Base-by-base conservation (phyloP, 1,140 invertebrate genomes). In the Sitobion miscanthi region DNA sequence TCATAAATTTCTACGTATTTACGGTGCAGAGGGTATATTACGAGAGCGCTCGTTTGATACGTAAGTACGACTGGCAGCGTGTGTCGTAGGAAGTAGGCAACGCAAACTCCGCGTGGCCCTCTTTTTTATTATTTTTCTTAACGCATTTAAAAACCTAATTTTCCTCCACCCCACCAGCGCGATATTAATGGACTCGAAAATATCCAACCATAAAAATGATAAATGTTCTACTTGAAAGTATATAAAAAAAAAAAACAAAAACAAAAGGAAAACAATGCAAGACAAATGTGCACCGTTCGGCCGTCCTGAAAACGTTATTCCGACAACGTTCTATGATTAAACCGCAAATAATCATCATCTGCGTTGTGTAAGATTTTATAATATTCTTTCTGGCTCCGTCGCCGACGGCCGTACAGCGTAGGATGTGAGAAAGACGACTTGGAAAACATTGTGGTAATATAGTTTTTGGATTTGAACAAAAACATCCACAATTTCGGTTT, bases 91-190 rank as follows among this genome's bases (percentile, higher is more conserved):
- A 77, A 77, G n/a, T 77, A 38, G 38, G 38, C 2, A 86, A 47
- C 45, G 25, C 85, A 25, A 85, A 85, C 42, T 85, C 3, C 21
- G 21, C 20, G 82, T 42, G 20, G 35, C 77, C 38, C 35, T 38
- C 11, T 25, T 85, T 85, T 85, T 85, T 45, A n/a, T 85, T 85
- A 25, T 42, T 42, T 42, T 11, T 11, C 25, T 42, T 25, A 85
- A 85, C 21, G 52, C 87, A 38, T 88, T 88, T 52, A 88, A 88
- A 88, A 88, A 54, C 86, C 86, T 49, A 49, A 87, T 54, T 89
- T 57, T 25, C 54, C 25, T 38, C 8, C 52, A 47, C 0, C 42
- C 42, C 47, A 38, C 49, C 3, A 38, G 49, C 20, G 4, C 4
- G 9, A 89, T 88, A 88, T 52, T 88, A 88, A 88, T 88, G 87